phyloP scores from a whole-genome alignment of 1,140 invertebrate species.

The Drosophila sulfurigaster region DNA sequence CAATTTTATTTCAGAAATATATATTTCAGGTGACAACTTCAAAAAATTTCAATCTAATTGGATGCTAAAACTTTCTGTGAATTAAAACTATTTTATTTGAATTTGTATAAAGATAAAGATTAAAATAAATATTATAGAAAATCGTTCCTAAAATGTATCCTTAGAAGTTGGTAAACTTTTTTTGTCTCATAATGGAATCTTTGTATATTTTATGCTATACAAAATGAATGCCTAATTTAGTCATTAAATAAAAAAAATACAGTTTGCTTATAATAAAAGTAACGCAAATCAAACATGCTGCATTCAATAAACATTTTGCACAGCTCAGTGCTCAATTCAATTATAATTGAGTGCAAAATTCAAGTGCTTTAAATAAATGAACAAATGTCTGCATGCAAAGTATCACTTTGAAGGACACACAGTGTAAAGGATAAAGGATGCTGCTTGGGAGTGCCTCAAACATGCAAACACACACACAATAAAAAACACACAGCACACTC shows the following conservation, averaged over 20 bases:
- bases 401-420: background rate
- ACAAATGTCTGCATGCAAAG: conserved; percentile 12
- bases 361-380: background rate
- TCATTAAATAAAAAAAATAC: background rate
- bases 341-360: background rate
- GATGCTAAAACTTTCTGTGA: no score
- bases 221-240: no score
- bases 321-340: background rate
- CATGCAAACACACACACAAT: conserved; percentile 43
- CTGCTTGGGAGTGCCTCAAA: conserved; percentile 8
- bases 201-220: no score
- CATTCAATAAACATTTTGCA: background rate
- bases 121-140: no score
- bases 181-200: no score
- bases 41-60: no score
- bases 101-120: no score
- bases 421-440: conserved; percentile 10
- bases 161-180: no score
- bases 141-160: no score
- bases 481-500: conserved; percentile 52
- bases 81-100: no score
- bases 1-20: no score
- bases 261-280: background rate
- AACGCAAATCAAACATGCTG: background rate
- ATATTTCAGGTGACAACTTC: no score